Evolutionary conservation across 2,113 vertebrate species (phyloP).

Genomic region (Saguinus imperator): DNA sequence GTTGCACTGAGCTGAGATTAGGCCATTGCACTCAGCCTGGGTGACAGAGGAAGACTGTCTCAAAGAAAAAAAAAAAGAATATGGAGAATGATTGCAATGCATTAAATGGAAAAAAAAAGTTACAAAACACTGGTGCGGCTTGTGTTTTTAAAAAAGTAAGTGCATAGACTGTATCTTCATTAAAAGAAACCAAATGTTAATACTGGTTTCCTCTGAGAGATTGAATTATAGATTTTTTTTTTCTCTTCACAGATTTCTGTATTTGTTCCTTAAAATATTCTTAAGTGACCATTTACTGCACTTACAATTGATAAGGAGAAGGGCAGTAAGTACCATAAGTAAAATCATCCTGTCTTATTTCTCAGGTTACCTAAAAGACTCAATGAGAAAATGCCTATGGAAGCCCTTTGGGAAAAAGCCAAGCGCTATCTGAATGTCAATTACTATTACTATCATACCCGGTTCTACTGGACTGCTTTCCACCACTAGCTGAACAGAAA

Average conservation of each 20-base stretch:
- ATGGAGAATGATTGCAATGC: background rate
- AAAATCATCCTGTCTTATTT: background rate
- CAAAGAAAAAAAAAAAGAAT: too few relatives aligned
- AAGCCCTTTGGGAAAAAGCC: background rate
- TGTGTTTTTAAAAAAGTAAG: conserved; percentile 16
- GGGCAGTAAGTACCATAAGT: background rate
- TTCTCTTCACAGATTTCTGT: background rate
- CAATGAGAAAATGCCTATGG: background rate
- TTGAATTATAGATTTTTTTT: conserved; percentile 3
- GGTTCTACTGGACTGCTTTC: background rate
- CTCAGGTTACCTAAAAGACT: background rate
- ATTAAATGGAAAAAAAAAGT: background rate
- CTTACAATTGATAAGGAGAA: background rate
- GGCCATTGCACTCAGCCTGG: too few relatives aligned
- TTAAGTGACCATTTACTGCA: background rate
- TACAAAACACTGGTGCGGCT: background rate
- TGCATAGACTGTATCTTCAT: background rate
- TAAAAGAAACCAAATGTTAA: conserved; percentile 18
- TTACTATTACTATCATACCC: background rate
- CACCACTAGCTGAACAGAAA: background rate
- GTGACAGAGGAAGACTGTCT: too few relatives aligned
- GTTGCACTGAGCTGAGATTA: too few relatives aligned
- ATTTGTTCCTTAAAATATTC: background rate
- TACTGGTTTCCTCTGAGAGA: background rate
- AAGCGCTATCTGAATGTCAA: background rate